Evolutionary conservation across 1,140 invertebrate species (phyloP), one percentile per base, ranked within the genome.

Genomic region (Brachionus plicatilis): DNA sequence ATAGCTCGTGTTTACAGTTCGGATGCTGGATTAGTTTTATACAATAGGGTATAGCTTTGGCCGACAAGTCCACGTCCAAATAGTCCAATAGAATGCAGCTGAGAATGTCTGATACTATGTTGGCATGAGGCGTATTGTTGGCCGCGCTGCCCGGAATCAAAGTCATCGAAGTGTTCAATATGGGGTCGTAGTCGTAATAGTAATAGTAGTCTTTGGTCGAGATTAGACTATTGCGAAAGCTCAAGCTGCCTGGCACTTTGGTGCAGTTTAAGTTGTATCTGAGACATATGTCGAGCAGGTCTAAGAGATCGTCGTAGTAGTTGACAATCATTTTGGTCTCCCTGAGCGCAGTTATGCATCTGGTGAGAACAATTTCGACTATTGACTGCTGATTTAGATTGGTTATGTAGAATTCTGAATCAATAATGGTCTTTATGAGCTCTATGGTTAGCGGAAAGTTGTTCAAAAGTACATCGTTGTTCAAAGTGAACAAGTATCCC

Each of bases 301-400:
- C 91, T 8, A 97, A 94, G 83, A 97, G 89, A 2, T 94, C 93
- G 29, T 93, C 91, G 72, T 93, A 93, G 90, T 96, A 94, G 83
- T 93, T 93, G 88, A 96, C 94, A 29, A 96, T 93, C 47, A 93
- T 94, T 1, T 93, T 92, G 1, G 94, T 95, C 90, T 96, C 95
- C 86, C 95, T 94, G 86, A 76, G n/a, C 9, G 94, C 94, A 85
- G 94, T 94, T 29, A 94, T 95, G 8, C 95, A 93, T 83, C 94
- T 90, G 1, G 94, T 95, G 41, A 96, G 93, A 90, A 94, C 95
- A 86, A 96, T 96, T 90, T 96, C 95, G 84, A 96, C 94, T 72
- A 96, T 94, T 87, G 94, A 95, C 90, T 96, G 95, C 89, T 96
- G 94, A 91, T 96, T 95, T 87, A 94, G 93, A 90, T 94, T 95